These are phyloP conservation scores for Alfaro cultratus DNA, from an alignment of 2,797 vertebrate species.

Conservation along the genomic window DNA sequence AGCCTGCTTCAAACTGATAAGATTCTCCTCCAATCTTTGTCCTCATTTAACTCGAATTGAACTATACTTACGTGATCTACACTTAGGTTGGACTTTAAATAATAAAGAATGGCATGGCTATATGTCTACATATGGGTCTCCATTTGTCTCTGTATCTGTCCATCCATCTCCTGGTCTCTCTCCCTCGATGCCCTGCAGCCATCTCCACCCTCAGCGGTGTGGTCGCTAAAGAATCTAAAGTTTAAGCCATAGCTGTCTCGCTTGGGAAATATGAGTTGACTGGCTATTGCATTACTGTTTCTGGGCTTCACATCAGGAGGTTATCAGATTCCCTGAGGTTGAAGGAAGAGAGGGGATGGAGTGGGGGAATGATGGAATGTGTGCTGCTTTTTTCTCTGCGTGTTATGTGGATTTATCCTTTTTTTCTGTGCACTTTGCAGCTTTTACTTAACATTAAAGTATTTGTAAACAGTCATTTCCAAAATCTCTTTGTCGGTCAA, in stretches of 20 bases:
- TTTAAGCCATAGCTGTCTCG: slow-evolving; percentile 58
- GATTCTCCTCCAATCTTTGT: slow-evolving; percentile 10
- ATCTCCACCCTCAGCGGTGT: slow-evolving; percentile 41
- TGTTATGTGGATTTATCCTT: slow-evolving; percentile 29
- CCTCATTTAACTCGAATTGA: slow-evolving; percentile 31
- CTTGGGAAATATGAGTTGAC: slow-evolving; percentile 77
- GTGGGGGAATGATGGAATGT: slow-evolving; percentile 46
- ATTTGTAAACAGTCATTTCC: slow-evolving; percentile 22
- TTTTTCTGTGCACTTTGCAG: slow-evolving; percentile 28
- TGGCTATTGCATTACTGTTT: slow-evolving; percentile 74
- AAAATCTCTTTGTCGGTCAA: slow-evolving; percentile 13
- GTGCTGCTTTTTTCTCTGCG: slow-evolving; percentile 4
- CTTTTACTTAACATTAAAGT: slow-evolving; percentile 49
- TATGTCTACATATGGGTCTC: slow-evolving; percentile 26
- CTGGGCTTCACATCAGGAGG: slow-evolving; percentile 73
- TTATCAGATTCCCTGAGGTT: slow-evolving; percentile 68
- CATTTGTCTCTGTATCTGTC: slow-evolving; percentile 32
- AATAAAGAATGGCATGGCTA: slow-evolving; percentile 29
- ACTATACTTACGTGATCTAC: slow-evolving; percentile 9
- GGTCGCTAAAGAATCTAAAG: slow-evolving; percentile 67
- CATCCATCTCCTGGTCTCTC: slow-evolving; percentile 41
- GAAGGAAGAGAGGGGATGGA: slow-evolving; percentile 49
- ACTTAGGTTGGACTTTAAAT: slow-evolving; percentile 21
- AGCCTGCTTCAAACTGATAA: slow-evolving; percentile 35
- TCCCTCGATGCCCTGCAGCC: slow-evolving; percentile 56